A percentile compares a stretch with the other conserved stretches of the same genome.
Evolutionary conservation across 2,113 vertebrate species (phyloP).

Genomic region (Accipiter cooperii): DNA sequence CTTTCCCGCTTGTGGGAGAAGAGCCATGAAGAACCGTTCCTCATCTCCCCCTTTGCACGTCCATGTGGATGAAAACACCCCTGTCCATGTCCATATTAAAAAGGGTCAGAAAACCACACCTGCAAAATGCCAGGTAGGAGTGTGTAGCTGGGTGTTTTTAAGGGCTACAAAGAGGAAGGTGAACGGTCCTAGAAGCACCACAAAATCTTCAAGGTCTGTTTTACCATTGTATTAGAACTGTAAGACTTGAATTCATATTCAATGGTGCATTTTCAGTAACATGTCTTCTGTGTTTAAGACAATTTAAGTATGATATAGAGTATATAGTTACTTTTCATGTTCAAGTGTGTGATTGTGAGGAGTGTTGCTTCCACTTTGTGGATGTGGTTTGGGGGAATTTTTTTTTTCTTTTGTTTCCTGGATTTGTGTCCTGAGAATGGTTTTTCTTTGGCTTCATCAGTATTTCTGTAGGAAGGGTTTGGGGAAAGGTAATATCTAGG

Average conservation of each 20-base stretch:
- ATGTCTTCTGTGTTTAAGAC: not conserved
- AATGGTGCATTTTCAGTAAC: not conserved
- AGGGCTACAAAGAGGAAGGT: not conserved
- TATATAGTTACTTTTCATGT: not conserved
- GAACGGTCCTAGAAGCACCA: not conserved
- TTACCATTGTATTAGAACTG: not conserved
- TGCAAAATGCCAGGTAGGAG: slow-evolving; percentile 75
- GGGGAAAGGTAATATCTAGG: not conserved
- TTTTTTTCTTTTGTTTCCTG: not conserved
- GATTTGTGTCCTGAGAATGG: not conserved
- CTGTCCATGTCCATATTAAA: slow-evolving; percentile 90
- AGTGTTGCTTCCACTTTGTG: not conserved
- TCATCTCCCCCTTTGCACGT: slow-evolving; percentile 89
- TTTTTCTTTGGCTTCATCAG: not conserved
- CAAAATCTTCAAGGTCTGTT: not conserved
- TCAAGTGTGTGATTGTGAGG: not conserved
- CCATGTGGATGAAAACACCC: slow-evolving; percentile 85
- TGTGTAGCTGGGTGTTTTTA: not conserved
- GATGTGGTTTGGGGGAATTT: not conserved
- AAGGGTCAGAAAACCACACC: slow-evolving; percentile 79
- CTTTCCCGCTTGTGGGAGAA: slow-evolving; percentile 70
- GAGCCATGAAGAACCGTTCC: slow-evolving; percentile 80
- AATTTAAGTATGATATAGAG: not conserved
- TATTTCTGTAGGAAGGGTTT: not conserved
- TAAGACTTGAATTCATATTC: not conserved